These are phyloP conservation scores for Acrobasis repandana DNA, from an alignment of 2,888 invertebrate species.

Conservation along the genomic window DNA sequence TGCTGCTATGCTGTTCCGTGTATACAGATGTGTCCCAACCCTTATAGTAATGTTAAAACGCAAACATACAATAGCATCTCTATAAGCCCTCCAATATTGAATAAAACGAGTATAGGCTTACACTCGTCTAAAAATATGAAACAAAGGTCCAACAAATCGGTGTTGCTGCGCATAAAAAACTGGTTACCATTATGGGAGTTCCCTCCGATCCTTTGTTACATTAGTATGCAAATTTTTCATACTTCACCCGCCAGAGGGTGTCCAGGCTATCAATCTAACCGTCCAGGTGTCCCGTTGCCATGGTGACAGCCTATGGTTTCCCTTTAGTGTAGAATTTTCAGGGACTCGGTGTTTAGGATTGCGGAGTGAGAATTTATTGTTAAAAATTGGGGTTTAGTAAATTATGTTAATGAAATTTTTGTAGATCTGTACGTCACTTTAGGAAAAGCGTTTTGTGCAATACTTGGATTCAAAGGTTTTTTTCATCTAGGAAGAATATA, in stretches of 20 bases:
- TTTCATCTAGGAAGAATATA: too few relatives aligned
- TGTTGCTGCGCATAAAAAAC: slow-evolving; percentile 35
- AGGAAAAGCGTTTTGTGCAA: too few relatives aligned
- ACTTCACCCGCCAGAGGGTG: slow-evolving; percentile 49
- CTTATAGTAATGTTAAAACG: too few relatives aligned
- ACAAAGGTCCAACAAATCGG: slow-evolving; percentile 2
- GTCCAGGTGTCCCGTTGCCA: slow-evolving; percentile 65
- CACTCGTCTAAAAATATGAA: neutral
- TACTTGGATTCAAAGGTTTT: too few relatives aligned
- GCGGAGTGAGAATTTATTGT: too few relatives aligned
- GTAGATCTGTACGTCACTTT: too few relatives aligned
- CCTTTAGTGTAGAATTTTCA: neutral
- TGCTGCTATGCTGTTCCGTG: too few relatives aligned
- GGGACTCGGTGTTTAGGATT: neutral
- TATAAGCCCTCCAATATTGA: too few relatives aligned
- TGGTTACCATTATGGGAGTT: slow-evolving; percentile 48
- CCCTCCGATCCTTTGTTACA: slow-evolving; percentile 51
- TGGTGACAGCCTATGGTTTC: slow-evolving; percentile 37
- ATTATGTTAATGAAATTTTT: too few relatives aligned
- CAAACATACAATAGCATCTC: too few relatives aligned
- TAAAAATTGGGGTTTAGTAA: too few relatives aligned
- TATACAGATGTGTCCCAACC: too few relatives aligned
- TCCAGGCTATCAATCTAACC: slow-evolving; percentile 53
- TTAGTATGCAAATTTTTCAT: slow-evolving; percentile 71
- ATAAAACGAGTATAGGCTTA: neutral